These are phyloP conservation scores for Planococcus citri DNA, from an alignment of 1,140 invertebrate species.

Conservation along the genomic window DNA sequence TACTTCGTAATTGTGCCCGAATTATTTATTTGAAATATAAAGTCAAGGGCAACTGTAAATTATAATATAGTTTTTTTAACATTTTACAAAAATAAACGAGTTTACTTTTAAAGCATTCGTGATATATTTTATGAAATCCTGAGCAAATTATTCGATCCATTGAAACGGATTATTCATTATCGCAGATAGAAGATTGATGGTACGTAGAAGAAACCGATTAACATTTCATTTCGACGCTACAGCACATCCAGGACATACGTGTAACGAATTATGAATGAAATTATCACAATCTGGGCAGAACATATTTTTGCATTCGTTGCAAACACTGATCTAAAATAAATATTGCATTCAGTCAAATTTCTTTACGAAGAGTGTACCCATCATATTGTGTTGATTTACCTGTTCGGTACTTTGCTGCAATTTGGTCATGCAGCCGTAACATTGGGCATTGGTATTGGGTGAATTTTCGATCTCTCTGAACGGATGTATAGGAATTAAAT, in stretches of 20 bases:
- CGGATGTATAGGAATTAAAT: conserved; percentile 80
- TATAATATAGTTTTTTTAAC: no score
- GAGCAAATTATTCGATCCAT: no score
- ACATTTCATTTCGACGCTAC: conserved; percentile 28
- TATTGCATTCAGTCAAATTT: background rate
- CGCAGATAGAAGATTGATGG: no score
- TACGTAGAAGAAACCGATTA: background rate
- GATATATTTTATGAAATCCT: no score
- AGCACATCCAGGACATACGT: conserved; percentile 89
- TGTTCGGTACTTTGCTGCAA: conserved; percentile 19
- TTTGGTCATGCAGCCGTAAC: conserved; percentile 57
- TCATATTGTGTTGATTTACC: no score
- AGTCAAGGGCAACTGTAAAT: no score
- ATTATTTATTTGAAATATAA: no score
- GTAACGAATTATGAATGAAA: conserved; percentile 82
- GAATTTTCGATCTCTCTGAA: conserved; percentile 56
- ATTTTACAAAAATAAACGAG: no score
- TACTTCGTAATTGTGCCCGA: no score
- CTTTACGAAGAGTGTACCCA: background rate
- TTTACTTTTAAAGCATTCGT: no score
- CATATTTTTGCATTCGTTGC: conserved; percentile 58
- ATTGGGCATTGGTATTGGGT: conserved; percentile 37
- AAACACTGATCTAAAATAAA: conserved; percentile 56
- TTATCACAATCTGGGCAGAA: conserved; percentile 94
- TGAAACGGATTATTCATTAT: no score